Evolutionary conservation across 2,888 invertebrate genomes (phyloP).

Genomic region (Neelides folsomi): DNA sequence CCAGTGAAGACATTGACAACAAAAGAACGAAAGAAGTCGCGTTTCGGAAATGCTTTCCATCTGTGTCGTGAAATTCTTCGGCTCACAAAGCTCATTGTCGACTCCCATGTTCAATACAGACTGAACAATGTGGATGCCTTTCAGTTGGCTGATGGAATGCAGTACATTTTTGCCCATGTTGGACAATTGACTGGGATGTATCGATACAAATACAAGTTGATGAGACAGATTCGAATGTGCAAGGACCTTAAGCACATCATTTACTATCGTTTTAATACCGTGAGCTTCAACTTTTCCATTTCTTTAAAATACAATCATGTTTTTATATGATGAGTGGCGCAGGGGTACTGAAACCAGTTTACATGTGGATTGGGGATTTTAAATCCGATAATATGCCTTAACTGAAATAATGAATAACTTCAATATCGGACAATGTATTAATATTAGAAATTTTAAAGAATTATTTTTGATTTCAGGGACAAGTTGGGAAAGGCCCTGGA

Average conservation of each 20-base stretch:
- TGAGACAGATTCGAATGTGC: constrained; percentile 99
- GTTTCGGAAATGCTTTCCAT: constrained; percentile 96
- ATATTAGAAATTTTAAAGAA: constrained; percentile 6
- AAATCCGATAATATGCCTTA: neutral
- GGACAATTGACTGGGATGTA: constrained; percentile 99
- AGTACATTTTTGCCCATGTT: constrained; percentile 98
- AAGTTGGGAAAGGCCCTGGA: constrained; percentile 96
- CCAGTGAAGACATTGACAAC: constrained; percentile 99
- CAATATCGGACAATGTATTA: neutral
- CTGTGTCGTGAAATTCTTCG: constrained; percentile 96
- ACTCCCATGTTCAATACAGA: constrained; percentile 98
- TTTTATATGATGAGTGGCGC: constrained; percentile 35
- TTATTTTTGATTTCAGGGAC: constrained; percentile 51
- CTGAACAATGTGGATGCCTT: constrained; percentile 99
- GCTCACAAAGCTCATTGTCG: constrained; percentile 95
- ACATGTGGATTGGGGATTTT: constrained; percentile 35
- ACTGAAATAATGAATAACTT: neutral
- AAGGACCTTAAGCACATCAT: constrained; percentile 98
- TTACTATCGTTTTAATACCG: constrained; percentile 97
- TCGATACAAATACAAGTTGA: constrained; percentile 94
- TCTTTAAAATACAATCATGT: neutral
- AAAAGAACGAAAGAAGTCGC: constrained; percentile 96
- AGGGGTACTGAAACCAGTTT: constrained; percentile 34
- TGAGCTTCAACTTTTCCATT: constrained; percentile 41
- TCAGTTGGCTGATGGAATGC: constrained; percentile 92